Base-by-base conservation (phyloP, 2,888 invertebrate genomes). In the Apamea anceps region DNA sequence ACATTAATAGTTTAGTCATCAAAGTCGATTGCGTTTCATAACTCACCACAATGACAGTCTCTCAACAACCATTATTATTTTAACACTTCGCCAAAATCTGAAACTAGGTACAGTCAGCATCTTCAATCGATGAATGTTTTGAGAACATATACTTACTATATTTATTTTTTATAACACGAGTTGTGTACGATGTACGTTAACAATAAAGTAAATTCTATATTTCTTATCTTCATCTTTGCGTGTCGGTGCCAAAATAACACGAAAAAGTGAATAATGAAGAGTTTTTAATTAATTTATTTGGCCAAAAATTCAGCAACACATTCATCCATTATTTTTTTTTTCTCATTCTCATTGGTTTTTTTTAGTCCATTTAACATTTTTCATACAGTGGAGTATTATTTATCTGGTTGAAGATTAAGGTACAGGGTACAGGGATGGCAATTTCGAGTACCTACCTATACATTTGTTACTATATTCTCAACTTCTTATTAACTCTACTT, bases 21-120 rank as follows among this genome's bases (percentile, higher is more conserved):
- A 60, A 51, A 72, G 74, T 84, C 67, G n/a, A 84, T 80, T 80
- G 28, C 57, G 57, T 75, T 72, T 80, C 84, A 32, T 72, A 75
- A 75, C 48, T 62, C n/a, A 65, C 37, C 75, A 80, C 68, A 80
- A 45, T 45, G 71, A 32, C 71, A 54, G 21, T 18, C 13, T 62
- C 66, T 25, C 21, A 37, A 57, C 57, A 4, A 6, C 45, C n/a
- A 77, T 67, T 72, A 77, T 32, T 54, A 45, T 72, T 71, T 18
- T 70, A 84, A 73, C n/a, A 54, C 28, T 71, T 63, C 15, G 10
- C 62, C 37, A 37, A 60, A 66, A 57, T 80, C 72, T 51, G 65
- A 75, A 63, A 62, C 60, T 15, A 21, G 0, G 42, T 71, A 82
- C 77, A 77, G 12, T 70, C 32, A 60, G 48, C 21, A 4, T 10